These are phyloP conservation scores for Rana temporaria DNA, from an alignment of 2,113 vertebrate genomes.

Conservation along the genomic window DNA sequence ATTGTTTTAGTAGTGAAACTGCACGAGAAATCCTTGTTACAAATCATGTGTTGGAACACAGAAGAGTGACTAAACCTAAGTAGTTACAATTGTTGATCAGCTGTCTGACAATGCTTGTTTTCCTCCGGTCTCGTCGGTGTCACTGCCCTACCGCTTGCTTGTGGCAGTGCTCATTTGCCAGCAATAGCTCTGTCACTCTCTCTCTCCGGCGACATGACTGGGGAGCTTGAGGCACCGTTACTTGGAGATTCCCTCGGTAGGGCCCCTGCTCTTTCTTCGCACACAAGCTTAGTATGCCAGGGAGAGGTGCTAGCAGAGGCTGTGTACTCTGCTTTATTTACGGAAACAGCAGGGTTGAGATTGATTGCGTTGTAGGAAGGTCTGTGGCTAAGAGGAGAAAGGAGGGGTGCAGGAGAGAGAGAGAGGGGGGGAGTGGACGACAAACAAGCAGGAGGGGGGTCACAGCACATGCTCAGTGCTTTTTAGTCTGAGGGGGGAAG, in stretches of 20 bases:
- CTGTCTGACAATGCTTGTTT: too few species aligned
- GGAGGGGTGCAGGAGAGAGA: background rate
- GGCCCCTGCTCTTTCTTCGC: slow-evolving; percentile 71
- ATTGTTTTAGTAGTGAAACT: too few species aligned
- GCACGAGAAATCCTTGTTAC: too few species aligned
- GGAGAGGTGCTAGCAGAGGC: slow-evolving; percentile 71
- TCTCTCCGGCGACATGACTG: background rate
- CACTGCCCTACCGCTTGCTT: background rate
- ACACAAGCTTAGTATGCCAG: slow-evolving; percentile 78
- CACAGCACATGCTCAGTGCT: slow-evolving; percentile 98
- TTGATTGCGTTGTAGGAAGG: slow-evolving; percentile 72
- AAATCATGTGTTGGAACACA: too few species aligned
- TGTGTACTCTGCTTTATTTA: slow-evolving; percentile 81
- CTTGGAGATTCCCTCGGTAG: slow-evolving; percentile 64
- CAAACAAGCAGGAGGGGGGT: slow-evolving; percentile 73
- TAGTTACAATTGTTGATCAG: too few species aligned
- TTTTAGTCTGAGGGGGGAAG: slow-evolving; percentile 81
- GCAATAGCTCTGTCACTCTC: background rate
- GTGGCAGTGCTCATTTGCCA: background rate
- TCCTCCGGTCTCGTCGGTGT: background rate
- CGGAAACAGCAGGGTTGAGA: slow-evolving; percentile 81
- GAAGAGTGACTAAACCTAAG: too few species aligned
- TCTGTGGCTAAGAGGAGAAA: slow-evolving; percentile 67
- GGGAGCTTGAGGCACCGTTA: background rate
- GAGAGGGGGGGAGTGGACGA: slow-evolving; percentile 61